Evolutionary conservation across 2,888 invertebrate species (phyloP).

Genomic region (Perizoma affinitatum): DNA sequence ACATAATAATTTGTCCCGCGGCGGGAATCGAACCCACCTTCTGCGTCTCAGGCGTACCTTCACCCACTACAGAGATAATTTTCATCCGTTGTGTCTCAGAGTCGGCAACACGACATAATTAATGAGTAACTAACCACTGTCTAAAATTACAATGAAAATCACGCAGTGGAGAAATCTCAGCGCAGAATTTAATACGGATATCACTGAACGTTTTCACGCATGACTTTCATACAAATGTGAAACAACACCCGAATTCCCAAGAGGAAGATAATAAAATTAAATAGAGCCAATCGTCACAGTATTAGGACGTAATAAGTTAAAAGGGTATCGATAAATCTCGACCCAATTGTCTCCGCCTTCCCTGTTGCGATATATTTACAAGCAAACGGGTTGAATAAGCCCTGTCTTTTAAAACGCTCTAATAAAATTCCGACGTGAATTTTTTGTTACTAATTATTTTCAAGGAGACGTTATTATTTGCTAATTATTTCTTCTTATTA

Average conservation of each 20-base stretch:
- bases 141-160: too few species aligned
- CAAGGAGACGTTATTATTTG: not conserved
- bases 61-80: too few species aligned
- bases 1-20: too few species aligned
- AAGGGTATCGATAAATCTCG: constrained; percentile 61
- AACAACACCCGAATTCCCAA: constrained; percentile 16
- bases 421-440: constrained; percentile 21
- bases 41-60: too few species aligned
- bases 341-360: constrained; percentile 47
- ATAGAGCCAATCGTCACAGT: constrained; percentile 54
- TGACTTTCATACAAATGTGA: constrained; percentile 23
- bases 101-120: too few species aligned
- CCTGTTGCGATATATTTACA: constrained; percentile 29
- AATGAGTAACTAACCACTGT: too few species aligned
- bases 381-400: constrained; percentile 20
- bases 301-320: constrained; percentile 49
- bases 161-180: too few species aligned
- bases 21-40: too few species aligned
- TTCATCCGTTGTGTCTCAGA: too few species aligned
- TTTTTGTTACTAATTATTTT: constrained; percentile 22
- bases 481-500: too few species aligned
- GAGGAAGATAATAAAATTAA: constrained; percentile 54
- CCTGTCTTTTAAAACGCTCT: constrained; percentile 17
- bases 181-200: too few species aligned
- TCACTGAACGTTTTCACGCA: not conserved